Evolutionary conservation across 1,140 invertebrate species (phyloP), one percentile per base, ranked within the genome.

Genomic region (Medauroidea extradentata): DNA sequence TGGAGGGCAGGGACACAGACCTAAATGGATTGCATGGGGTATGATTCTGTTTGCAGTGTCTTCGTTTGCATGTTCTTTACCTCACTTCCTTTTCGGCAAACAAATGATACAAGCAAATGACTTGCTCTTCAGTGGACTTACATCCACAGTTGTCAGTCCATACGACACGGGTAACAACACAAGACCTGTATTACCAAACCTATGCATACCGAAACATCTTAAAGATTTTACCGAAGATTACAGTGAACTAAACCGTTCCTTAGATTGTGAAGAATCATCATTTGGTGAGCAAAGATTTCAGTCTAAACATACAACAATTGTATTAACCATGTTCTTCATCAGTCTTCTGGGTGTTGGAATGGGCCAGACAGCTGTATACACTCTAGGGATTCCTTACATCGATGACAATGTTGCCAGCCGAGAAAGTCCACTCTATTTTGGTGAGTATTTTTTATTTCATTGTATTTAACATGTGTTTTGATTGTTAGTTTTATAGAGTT

Each of bases 11-110:
- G 92, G 94, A 2, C 94, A 98, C 76, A 83, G 95, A 61, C 96
- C 95, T n/a, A 85, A 91, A 67, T 97, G 94, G 94, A 96, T 97
- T 55, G 93, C 92, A 13, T 90, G 88, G 78, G 94, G 94, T 60
- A 95, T 96, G 86, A 80, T 93, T 11, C 78, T 96, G 38, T 93
- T 96, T 73, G 91, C 91, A 2, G 79, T 90, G 13, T 91, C 91
- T 11, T 88, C 93, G 25, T 86, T 96, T 62, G 85, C 92, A 56
- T 96, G 93, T 71, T 89, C 94, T 43, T 73, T 90, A 71, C 89
- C 89, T 8, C 90, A 92, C 73, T 85, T 91, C 66, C 81, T 90
- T 60, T 91, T 88, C 66, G 89, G 89, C 43, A 82, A 85, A 59
- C 81, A 86, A 68, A 73, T 91, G 59, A 81, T 88, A 44, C 78